Percentiles rank a stretch among this genome's conserved stretches.
Evolutionary conservation across 2,113 vertebrate genomes (phyloP).

Genomic region (Pseudopipra pipra): DNA sequence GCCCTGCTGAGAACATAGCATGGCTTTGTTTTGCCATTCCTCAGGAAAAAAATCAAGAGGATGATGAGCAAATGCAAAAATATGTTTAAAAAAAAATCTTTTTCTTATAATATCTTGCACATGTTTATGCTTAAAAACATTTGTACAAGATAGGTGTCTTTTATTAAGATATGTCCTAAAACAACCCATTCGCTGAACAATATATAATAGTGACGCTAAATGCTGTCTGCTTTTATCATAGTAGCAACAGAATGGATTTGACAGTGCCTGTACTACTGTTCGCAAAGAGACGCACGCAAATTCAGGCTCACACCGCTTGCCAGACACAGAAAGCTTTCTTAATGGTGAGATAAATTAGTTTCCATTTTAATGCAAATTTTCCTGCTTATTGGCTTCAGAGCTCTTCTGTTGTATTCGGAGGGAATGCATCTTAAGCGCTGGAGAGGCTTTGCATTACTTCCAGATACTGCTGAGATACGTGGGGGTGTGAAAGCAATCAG

Average conservation of each 20-base stretch:
- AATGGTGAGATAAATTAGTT: slow-evolving; percentile 43
- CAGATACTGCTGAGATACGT: not conserved
- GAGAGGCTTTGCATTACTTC: not conserved
- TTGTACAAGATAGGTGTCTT: not conserved
- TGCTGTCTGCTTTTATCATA: not conserved
- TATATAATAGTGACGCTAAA: not conserved
- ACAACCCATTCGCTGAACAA: not conserved
- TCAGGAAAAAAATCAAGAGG: slow-evolving; percentile 22
- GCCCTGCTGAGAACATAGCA: slow-evolving; percentile 52
- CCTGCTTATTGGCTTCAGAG: slow-evolving; percentile 32
- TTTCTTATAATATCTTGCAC: not conserved
- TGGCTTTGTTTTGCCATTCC: slow-evolving; percentile 61
- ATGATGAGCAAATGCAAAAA: slow-evolving; percentile 59
- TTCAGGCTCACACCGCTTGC: slow-evolving; percentile 8
- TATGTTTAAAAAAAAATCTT: not conserved
- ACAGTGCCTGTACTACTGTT: not conserved
- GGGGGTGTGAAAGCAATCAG: not conserved
- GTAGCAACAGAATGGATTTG: not conserved
- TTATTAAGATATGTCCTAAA: not conserved
- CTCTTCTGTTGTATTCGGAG: slow-evolving; percentile 35
- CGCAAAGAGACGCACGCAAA: slow-evolving; percentile 12
- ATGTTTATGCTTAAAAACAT: not conserved
- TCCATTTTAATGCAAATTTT: slow-evolving; percentile 50
- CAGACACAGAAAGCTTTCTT: slow-evolving; percentile 34
- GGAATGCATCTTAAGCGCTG: not conserved